Percentiles rank a stretch among this genome's conserved stretches.
phyloP scores from a whole-genome alignment of 2,888 invertebrate genomes.

The Tetragnatha montana region DNA sequence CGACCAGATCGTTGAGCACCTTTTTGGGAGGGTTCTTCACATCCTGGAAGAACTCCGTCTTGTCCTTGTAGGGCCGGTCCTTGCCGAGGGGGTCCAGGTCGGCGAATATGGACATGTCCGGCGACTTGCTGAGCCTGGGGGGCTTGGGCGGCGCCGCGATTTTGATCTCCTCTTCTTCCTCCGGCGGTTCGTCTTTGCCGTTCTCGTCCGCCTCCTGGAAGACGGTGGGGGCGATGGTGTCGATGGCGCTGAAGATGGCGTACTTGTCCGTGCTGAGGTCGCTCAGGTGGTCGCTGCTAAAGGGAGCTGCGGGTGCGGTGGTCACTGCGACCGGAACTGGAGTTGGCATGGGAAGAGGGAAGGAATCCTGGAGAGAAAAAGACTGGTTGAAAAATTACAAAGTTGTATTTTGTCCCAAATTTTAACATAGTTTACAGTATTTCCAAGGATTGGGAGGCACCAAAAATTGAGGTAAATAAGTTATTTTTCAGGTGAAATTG shows the following conservation, averaged over 20 bases:
- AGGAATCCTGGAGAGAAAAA: constrained; percentile 54
- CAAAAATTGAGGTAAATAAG: too few relatives aligned
- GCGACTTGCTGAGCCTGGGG: constrained; percentile 57
- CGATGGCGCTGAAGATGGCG: constrained; percentile 66
- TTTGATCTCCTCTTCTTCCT: constrained; percentile 44
- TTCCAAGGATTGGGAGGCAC: too few relatives aligned
- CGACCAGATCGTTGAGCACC: constrained; percentile 89
- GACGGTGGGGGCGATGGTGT: constrained; percentile 49
- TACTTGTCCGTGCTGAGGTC: constrained; percentile 58
- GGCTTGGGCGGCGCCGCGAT: constrained; percentile 57
- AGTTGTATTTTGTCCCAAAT: too few relatives aligned
- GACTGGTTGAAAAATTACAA: neutral
- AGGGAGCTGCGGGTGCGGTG: neutral
- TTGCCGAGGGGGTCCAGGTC: constrained; percentile 94
- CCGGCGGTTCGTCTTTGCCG: constrained; percentile 17
- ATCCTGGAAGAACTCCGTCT: constrained; percentile 97
- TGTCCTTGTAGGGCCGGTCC: constrained; percentile 94
- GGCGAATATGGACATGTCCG: constrained; percentile 84
- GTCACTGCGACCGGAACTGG: constrained; percentile 28
- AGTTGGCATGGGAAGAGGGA: constrained; percentile 65
- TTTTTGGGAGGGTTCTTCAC: constrained; percentile 95
- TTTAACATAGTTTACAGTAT: too few relatives aligned
- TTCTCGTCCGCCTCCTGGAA: constrained; percentile 38
- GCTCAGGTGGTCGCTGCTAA: neutral
- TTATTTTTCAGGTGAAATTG: too few relatives aligned